Conservation (phyloP, 2,113 vertebrate species). For the Danio rerio region GRCz12tu NC_133194.1:9044501-9045000, state of each 20-base stretch:
- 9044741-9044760: slow-evolving; percentile 8
- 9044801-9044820: slow-evolving; percentile 69
- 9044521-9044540: neutral
- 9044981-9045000: slow-evolving; percentile 67
- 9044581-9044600: neutral
- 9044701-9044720: slow-evolving; percentile 44
- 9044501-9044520: slow-evolving; percentile 9
- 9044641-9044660: neutral
- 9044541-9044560: neutral
- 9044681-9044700: slow-evolving; percentile 54
- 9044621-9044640: neutral
- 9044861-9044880: slow-evolving; percentile 50
- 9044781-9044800: slow-evolving; percentile 77
- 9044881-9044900: too few species aligned
- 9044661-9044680: slow-evolving; percentile 15
- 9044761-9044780: slow-evolving; percentile 77
- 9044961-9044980: slow-evolving; percentile 75
- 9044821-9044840: slow-evolving; percentile 70
- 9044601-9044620: neutral
- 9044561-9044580: neutral
- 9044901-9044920: slow-evolving; percentile 60
- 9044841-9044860: slow-evolving; percentile 79
- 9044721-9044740: slow-evolving; percentile 21
- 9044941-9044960: slow-evolving; percentile 74
- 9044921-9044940: slow-evolving; percentile 61